phyloP scores from a whole-genome alignment of 37 sponge, comb jelly and placozoan species.

The Aplysina aerophoba region DNA sequence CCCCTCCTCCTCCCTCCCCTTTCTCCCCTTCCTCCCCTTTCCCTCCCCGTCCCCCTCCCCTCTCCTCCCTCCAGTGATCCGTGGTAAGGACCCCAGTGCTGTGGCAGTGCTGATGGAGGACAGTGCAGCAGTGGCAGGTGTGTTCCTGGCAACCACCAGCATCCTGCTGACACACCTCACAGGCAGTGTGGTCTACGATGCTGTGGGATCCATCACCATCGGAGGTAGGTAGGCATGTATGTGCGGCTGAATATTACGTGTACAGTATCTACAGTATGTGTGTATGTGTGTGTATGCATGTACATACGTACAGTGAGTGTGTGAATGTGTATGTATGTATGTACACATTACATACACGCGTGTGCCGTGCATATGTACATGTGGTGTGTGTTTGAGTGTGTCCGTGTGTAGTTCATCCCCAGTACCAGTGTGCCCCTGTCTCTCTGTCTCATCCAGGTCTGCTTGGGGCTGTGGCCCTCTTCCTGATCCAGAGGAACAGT shows the following conservation, averaged over 20 bases:
- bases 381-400: too few species aligned
- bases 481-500: slow-evolving; percentile 93
- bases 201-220: slow-evolving; percentile 90
- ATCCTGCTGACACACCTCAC: slow-evolving; percentile 79
- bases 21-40: too few species aligned
- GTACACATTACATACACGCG: too few species aligned
- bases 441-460: slow-evolving; percentile 53
- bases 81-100: slow-evolving; percentile 94
- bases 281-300: too few species aligned
- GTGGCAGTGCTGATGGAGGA: slow-evolving; percentile 98
- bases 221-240: slow-evolving; percentile 72
- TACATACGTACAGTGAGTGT: too few species aligned
- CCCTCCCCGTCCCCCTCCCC: too few species aligned
- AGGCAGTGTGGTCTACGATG: slow-evolving; percentile 90
- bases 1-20: too few species aligned
- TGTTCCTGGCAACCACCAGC: slow-evolving; percentile 76
- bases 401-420: too few species aligned
- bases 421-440: background rate
- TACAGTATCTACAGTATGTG: too few species aligned
- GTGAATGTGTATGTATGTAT: too few species aligned
- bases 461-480: slow-evolving; percentile 93
- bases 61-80: slow-evolving; percentile 68
- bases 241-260: too few species aligned
- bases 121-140: slow-evolving; percentile 94
- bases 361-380: too few species aligned